phyloP scores from a whole-genome alignment of 2,113 vertebrate species.

The Anarrhichthys ocellatus region DNA sequence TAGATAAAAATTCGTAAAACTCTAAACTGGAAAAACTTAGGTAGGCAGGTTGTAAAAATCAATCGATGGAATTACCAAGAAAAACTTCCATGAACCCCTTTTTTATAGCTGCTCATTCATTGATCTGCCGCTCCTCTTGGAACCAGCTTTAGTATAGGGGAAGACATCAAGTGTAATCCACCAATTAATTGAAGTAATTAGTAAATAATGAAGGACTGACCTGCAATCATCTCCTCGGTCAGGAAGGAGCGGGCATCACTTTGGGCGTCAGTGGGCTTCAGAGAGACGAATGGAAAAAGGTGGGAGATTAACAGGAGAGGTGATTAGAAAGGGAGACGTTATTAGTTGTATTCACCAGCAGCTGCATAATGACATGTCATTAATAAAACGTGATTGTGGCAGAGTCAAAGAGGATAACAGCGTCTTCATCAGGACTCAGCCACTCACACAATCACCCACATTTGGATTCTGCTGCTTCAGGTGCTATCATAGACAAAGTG shows the following conservation, averaged over 20 bases:
- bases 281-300: not conserved
- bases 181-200: not conserved
- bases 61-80: not conserved
- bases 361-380: not conserved
- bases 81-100: not conserved
- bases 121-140: not conserved
- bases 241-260: slow-evolving; percentile 86
- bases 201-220: slow-evolving; percentile 59
- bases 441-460: not conserved
- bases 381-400: not conserved
- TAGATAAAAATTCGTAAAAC: not conserved
- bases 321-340: not conserved
- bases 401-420: not conserved
- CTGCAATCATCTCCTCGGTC: slow-evolving; percentile 86
- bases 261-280: slow-evolving; percentile 85
- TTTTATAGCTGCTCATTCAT: not conserved
- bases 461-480: not conserved
- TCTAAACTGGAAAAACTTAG: not conserved
- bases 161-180: not conserved
- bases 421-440: not conserved
- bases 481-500: slow-evolving; percentile 22
- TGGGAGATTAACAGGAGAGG: not conserved
- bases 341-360: not conserved
- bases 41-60: not conserved
- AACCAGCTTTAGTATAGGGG: not conserved